Base-by-base conservation (phyloP, 2,113 vertebrate species). In the Erythrolamprus reginae region DNA sequence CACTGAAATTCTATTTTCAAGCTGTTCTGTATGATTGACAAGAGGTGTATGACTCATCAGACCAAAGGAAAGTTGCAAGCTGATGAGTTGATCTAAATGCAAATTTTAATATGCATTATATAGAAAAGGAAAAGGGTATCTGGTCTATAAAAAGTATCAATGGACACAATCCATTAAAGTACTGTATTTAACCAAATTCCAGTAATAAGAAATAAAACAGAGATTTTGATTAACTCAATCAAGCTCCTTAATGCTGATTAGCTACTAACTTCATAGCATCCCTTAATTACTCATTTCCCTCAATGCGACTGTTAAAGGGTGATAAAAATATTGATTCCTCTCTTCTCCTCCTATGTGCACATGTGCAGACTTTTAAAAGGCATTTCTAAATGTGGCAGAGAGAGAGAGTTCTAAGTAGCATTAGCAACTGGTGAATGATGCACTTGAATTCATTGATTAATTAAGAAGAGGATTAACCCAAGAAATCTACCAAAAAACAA, bases 341-440 rank as follows among this genome's bases (percentile, higher is more conserved):
- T 47, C 28, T 38, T 53, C 85, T 42, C 19, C n/a, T 13, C 3
- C 85, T 38, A 12, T 24, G 10, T 42, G 38, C 33, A 42, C 52
- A 48, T 56, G 55, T 47, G 38, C 23, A 45, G 38, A 87, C 42
- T 88, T 88, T 47, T 47, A 88, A 47, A 17, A 48, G 21, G 42
- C 55, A 61, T 88, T 88, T 88, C 86, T 65, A 65, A 88, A 88
- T 19, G 56, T 65, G 58, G 86, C 42, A 48, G 86, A 88, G 58
- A 87, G 56, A 88, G 56, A 88, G 24, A 88, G 28, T 48, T 88
- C 47, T 19, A 19, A 61, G 42, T 48, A 24, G 55, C 55, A 61
- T 58, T 61, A 61, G 86, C 55, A 8, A 65, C 33, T 28, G 6
- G 28, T 88, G 86, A 88, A 61, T 61, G 56, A 88, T 88, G 86